Percentiles rank a stretch among this genome's conserved stretches.
Evolutionary conservation across 2,888 invertebrate species (phyloP).

Genomic region (Scaptomyza cyrtandrae): DNA sequence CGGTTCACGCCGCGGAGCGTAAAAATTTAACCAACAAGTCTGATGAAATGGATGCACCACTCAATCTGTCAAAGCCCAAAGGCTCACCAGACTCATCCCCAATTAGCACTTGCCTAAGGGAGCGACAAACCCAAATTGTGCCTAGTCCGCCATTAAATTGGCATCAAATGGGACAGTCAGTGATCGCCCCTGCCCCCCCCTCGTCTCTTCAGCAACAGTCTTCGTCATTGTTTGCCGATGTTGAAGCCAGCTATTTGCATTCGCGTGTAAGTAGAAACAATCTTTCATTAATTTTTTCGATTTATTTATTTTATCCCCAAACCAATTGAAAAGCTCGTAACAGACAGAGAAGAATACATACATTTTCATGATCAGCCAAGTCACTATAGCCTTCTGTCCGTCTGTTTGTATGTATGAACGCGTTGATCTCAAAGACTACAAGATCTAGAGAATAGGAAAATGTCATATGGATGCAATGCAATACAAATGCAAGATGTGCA

Average conservation of each 20-base stretch:
- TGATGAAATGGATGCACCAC: conserved; percentile 92
- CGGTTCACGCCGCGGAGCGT: conserved; percentile 30
- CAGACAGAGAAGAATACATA: no score
- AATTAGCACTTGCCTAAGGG: conserved; percentile 50
- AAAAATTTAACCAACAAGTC: conserved; percentile 65
- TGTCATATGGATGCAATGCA: no score
- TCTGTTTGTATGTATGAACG: no score
- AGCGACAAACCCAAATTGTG: conserved; percentile 39
- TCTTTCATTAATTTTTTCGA: background rate
- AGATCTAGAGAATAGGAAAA: no score
- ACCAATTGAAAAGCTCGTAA: no score
- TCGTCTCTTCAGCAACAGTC: conserved; percentile 67
- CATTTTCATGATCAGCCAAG: no score
- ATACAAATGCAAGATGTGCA: no score
- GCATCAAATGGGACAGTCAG: conserved; percentile 52
- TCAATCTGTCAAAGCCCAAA: conserved; percentile 95
- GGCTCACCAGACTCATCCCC: conserved; percentile 86
- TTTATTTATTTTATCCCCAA: no score
- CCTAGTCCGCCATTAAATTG: conserved; percentile 64
- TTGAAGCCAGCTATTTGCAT: conserved; percentile 84
- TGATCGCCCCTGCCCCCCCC: conserved; percentile 16
- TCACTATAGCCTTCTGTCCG: no score
- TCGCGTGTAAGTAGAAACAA: conserved; percentile 47
- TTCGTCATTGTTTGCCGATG: conserved; percentile 86
- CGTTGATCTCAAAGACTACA: no score